Percentiles rank a stretch among this genome's conserved stretches.
Conservation (phyloP, 2,113 vertebrate genomes). For the Otis tarda region DNA sequence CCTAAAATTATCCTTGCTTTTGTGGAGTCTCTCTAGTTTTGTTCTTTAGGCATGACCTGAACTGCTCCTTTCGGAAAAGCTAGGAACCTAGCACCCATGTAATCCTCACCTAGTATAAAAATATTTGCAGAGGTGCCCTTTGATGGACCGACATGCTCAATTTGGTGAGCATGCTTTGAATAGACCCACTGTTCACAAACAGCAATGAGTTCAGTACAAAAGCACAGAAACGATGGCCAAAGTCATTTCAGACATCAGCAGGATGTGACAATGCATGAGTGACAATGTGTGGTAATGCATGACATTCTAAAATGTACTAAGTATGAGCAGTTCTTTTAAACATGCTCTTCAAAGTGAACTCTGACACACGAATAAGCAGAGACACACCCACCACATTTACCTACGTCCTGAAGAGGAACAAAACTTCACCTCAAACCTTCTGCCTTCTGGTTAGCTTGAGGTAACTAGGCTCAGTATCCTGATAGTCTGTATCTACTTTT, state of each 20-base stretch:
- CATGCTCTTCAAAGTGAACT: neutral
- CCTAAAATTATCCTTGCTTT: neutral
- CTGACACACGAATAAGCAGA: neutral
- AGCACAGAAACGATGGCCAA: neutral
- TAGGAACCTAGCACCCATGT: neutral
- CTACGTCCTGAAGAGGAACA: neutral
- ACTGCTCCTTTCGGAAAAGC: neutral
- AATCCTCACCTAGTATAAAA: neutral
- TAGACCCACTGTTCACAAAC: neutral
- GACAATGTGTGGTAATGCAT: too few species aligned
- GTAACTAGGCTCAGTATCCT: neutral
- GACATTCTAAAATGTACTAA: neutral
- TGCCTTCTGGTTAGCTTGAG: neutral
- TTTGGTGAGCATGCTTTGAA: neutral
- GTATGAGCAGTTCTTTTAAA: neutral
- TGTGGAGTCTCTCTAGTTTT: neutral
- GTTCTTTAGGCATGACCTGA: neutral
- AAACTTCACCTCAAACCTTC: neutral
- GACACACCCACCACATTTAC: neutral
- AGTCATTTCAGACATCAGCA: neutral
- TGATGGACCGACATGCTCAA: neutral
- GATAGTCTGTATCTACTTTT: neutral
- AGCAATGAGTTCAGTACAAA: neutral
- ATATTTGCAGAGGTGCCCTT: neutral
- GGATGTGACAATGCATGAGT: neutral